phyloP scores from a whole-genome alignment of 2,797 vertebrate species.

The Sebastes steindachneri region DNA sequence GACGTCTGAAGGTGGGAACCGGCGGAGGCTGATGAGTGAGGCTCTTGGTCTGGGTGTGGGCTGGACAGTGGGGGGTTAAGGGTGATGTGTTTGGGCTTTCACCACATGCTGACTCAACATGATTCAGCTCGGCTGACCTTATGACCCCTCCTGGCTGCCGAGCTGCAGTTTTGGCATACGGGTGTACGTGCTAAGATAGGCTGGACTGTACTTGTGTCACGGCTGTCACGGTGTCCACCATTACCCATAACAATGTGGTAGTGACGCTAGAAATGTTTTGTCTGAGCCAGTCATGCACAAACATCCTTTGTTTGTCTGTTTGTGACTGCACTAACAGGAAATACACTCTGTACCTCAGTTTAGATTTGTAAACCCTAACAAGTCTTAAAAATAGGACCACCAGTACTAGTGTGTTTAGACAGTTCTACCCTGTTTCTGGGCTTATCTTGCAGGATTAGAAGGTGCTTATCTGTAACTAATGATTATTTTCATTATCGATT shows the following conservation, averaged over 20 bases:
- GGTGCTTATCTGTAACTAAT: background rate
- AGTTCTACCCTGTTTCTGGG: background rate
- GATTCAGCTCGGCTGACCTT: slow-evolving; percentile 74
- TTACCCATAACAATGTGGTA: background rate
- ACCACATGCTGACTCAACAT: slow-evolving; percentile 78
- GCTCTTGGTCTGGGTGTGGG: slow-evolving; percentile 69
- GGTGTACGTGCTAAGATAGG: slow-evolving; percentile 30
- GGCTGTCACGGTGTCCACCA: background rate
- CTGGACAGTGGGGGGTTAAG: slow-evolving; percentile 71
- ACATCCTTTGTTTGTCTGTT: slow-evolving; percentile 22
- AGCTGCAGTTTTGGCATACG: slow-evolving; percentile 50
- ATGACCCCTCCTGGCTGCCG: slow-evolving; percentile 57
- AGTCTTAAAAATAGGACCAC: slow-evolving; percentile 7
- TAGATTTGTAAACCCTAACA: slow-evolving; percentile 20
- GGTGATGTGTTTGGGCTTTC: slow-evolving; percentile 78
- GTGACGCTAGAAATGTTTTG: slow-evolving; percentile 16
- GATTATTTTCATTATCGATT: background rate
- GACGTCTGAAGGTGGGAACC: slow-evolving; percentile 73
- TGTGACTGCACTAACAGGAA: slow-evolving; percentile 37
- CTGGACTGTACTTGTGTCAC: slow-evolving; percentile 26
- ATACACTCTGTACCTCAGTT: slow-evolving; percentile 2
- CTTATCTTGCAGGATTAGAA: background rate
- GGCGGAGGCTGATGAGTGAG: slow-evolving; percentile 73
- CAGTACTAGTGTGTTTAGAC: background rate
- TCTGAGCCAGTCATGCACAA: background rate